Conservation (phyloP, 2,797 vertebrate genomes). For the Dryobates pubescens region DNA sequence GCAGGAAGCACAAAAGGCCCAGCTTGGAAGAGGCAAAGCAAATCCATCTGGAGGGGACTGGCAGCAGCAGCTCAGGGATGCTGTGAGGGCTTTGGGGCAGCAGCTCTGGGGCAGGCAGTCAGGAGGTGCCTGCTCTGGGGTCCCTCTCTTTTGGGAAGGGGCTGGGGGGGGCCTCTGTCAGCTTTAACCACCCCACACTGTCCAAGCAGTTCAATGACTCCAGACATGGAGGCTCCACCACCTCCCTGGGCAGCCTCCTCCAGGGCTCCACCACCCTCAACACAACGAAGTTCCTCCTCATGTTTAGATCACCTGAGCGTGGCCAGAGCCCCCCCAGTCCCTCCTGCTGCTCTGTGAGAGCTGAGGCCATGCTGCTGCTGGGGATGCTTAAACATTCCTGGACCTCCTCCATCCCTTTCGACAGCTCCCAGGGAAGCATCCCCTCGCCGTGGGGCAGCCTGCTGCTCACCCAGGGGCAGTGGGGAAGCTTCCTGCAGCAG, state of each 20-base stretch:
- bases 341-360: neutral
- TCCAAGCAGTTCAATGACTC: neutral
- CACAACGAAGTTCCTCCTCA: too few relatives aligned
- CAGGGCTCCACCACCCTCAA: too few relatives aligned
- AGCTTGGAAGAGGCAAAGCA: neutral
- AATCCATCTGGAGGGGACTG: constrained; percentile 45
- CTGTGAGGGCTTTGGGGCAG: neutral
- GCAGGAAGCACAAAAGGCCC: constrained; percentile 36
- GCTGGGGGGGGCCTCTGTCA: neutral
- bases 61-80: rapidly evolving
- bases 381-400: neutral
- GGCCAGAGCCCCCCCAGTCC: neutral
- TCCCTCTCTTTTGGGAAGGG: neutral
- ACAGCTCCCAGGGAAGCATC: neutral
- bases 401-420: rapidly evolving
- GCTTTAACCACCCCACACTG: neutral
- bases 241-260: too few relatives aligned
- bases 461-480: rapidly evolving
- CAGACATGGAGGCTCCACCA: too few relatives aligned
- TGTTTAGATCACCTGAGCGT: neutral
- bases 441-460: rapidly evolving
- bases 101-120: neutral
- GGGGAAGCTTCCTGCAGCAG: neutral
- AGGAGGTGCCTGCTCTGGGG: neutral
- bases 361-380: rapidly evolving